These are phyloP conservation scores for Anhinga rufa DNA, from an alignment of 2,113 vertebrate species.

Conservation along the genomic window DNA sequence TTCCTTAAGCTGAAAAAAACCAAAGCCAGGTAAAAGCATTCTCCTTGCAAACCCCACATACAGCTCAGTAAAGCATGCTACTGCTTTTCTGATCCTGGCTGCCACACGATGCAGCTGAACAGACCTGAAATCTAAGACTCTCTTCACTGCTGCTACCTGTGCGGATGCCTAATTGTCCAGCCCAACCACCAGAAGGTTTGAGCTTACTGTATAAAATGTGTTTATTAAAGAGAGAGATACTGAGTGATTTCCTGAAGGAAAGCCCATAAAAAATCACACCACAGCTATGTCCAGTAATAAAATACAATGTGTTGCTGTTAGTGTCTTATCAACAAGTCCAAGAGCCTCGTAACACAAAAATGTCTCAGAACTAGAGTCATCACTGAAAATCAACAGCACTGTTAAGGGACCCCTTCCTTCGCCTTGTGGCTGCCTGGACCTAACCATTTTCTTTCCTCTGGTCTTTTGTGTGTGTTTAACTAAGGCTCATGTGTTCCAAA, in stretches of 20 bases:
- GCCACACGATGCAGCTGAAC: background rate
- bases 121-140: background rate
- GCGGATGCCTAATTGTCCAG: background rate
- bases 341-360: background rate
- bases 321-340: background rate
- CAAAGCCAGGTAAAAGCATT: background rate
- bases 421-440: background rate
- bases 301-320: background rate
- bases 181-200: background rate
- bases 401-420: background rate
- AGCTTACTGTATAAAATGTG: background rate
- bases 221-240: background rate
- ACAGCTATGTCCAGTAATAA: background rate
- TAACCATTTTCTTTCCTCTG: background rate
- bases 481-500: background rate
- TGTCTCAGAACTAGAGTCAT: background rate
- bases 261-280: background rate
- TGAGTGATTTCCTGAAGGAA: background rate
- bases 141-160: background rate
- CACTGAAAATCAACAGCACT: background rate
- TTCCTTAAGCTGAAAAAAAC: background rate
- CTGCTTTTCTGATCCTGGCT: background rate
- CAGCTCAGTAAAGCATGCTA: background rate
- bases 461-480: slow-evolving; percentile 11
- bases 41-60: background rate